phyloP scores from a whole-genome alignment of 92 coral and sea anemone species.

The Phenganax stokvisi region DNA sequence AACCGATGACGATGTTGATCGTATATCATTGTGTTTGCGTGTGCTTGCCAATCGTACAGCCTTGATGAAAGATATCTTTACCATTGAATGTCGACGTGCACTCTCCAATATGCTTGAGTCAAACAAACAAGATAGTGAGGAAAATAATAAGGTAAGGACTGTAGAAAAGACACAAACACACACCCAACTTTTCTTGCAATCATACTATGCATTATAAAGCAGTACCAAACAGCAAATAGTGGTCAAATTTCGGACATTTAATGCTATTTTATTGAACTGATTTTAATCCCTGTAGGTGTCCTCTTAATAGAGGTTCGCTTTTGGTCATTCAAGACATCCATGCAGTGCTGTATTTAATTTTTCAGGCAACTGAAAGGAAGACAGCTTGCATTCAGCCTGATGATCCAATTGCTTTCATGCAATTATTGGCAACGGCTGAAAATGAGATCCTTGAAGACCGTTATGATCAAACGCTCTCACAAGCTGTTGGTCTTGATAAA shows the following conservation, averaged over 20 bases:
- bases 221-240: no score
- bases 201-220: no score
- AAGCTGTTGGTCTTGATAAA: conserved; percentile 90
- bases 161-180: no score
- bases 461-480: conserved; percentile 90
- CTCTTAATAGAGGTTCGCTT: not conserved
- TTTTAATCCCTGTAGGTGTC: no score
- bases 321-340: not conserved
- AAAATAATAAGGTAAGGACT: conserved; percentile 12
- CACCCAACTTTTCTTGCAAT: no score
- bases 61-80: conserved; percentile 84
- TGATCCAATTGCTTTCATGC: conserved; percentile 96
- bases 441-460: conserved; percentile 96
- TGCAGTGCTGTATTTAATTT: not conserved
- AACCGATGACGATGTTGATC: conserved; percentile 98
- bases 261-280: no score
- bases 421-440: conserved; percentile 78
- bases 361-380: conserved; percentile 75
- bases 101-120: conserved; percentile 95
- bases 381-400: conserved; percentile 84
- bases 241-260: no score
- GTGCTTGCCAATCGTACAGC: conserved; percentile 92
- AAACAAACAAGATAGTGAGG: conserved; percentile 61
- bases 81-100: conserved; percentile 87
- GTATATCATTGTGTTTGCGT: conserved; percentile 93